A percentile compares a stretch with the other conserved stretches of the same genome.
These are phyloP conservation scores for Listronotus bonariensis DNA, from an alignment of 1,140 invertebrate species.

Conservation along the genomic window DNA sequence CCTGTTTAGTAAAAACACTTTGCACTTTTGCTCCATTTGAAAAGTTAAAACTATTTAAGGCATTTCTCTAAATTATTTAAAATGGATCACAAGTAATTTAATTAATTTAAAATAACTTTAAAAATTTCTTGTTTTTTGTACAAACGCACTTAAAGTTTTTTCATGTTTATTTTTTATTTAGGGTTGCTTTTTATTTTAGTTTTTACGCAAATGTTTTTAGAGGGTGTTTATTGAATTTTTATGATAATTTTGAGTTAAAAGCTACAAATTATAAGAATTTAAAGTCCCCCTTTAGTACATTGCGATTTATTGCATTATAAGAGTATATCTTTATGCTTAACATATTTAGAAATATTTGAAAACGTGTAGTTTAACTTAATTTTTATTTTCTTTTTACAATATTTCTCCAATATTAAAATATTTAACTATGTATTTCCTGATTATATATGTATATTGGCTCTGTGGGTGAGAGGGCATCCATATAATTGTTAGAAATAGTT, in stretches of 20 bases:
- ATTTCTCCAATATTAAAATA: slow-evolving; percentile 39
- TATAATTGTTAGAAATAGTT: slow-evolving; percentile 47
- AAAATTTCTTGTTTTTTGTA: too few species aligned
- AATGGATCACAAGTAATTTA: too few species aligned
- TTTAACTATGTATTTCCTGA: slow-evolving; percentile 47
- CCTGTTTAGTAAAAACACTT: too few species aligned
- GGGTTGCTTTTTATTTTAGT: slow-evolving; percentile 26
- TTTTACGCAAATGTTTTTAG: slow-evolving; percentile 32
- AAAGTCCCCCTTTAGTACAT: slow-evolving; percentile 4
- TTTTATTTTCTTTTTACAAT: slow-evolving; percentile 35
- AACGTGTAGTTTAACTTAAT: slow-evolving; percentile 37
- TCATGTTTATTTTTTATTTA: slow-evolving; percentile 25
- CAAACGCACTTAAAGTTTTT: slow-evolving; percentile 10
- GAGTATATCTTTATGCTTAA: slow-evolving; percentile 43
- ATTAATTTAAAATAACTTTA: too few species aligned
- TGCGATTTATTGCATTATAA: not conserved
- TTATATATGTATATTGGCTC: slow-evolving; percentile 51
- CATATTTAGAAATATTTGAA: slow-evolving; percentile 47
- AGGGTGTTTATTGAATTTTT: slow-evolving; percentile 16
- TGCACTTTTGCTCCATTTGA: too few species aligned
- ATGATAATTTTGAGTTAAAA: not conserved
- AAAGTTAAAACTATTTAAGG: too few species aligned
- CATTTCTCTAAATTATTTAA: too few species aligned
- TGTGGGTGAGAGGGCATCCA: slow-evolving; percentile 53
- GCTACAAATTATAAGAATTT: slow-evolving; percentile 9